phyloP scores from a whole-genome alignment of 2,888 invertebrate genomes.

The Mesoligia furuncula region DNA sequence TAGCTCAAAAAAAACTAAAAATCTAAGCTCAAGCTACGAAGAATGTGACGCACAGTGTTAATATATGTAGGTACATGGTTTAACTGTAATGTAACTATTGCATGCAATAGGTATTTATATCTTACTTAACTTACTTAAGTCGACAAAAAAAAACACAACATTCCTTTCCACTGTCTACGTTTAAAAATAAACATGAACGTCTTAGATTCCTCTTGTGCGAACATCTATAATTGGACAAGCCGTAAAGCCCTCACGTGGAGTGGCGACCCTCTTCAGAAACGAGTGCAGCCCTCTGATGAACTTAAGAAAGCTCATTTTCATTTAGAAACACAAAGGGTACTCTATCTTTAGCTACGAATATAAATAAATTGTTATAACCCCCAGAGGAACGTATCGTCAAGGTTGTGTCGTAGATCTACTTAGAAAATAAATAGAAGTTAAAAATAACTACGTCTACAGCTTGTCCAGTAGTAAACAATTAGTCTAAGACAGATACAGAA shows the following conservation, averaged over 20 bases:
- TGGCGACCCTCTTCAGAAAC: constrained; percentile 84
- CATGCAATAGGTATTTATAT: not conserved
- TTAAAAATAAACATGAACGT: constrained; percentile 45
- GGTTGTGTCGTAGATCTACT: not conserved
- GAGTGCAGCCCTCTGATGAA: constrained; percentile 76
- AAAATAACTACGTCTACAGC: not conserved
- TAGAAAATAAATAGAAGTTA: constrained; percentile 16
- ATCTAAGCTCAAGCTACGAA: not conserved
- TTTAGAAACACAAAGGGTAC: constrained; percentile 66
- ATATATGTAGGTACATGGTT: constrained; percentile 9
- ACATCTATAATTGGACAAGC: constrained; percentile 87
- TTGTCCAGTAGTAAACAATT: constrained; percentile 1
- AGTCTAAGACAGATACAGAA: not conserved
- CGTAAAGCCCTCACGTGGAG: constrained; percentile 81
- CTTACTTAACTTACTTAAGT: not conserved
- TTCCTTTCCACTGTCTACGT: constrained; percentile 20
- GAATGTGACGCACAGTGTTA: not conserved
- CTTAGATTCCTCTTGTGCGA: constrained; percentile 73
- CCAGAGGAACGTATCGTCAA: not conserved
- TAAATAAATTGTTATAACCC: constrained; percentile 8
- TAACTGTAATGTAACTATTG: constrained; percentile 7
- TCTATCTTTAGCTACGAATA: constrained; percentile 13
- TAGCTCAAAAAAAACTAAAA: not conserved
- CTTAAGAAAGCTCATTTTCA: constrained; percentile 76
- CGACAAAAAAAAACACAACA: not conserved